phyloP scores from a whole-genome alignment of 2,113 vertebrate genomes.

The Lepidiolamprologus cunningtoni region DNA sequence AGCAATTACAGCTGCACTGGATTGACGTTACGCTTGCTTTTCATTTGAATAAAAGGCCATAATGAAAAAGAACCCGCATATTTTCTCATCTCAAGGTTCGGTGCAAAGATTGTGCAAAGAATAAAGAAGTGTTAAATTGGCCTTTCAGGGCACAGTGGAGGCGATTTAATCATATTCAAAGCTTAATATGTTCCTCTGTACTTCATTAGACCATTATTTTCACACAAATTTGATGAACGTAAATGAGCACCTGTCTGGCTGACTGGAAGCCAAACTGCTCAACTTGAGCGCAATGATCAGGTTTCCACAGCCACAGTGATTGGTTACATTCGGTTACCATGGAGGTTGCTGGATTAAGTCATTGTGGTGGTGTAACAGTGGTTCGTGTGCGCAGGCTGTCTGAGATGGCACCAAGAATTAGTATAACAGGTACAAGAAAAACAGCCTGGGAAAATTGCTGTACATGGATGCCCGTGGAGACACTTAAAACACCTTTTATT shows the following conservation, averaged over 20 bases:
- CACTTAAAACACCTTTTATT: not conserved
- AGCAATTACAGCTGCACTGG: not conserved
- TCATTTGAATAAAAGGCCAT: slow-evolving; percentile 14
- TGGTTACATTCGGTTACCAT: slow-evolving; percentile 1
- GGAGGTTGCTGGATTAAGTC: not conserved
- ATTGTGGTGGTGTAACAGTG: not conserved
- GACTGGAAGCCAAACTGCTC: not conserved
- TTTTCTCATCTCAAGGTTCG: slow-evolving; percentile 28
- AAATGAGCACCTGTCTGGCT: slow-evolving; percentile 22
- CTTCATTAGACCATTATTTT: not conserved
- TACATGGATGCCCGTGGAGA: not conserved
- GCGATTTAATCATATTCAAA: slow-evolving; percentile 14
- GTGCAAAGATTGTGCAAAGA: not conserved
- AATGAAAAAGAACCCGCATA: not conserved
- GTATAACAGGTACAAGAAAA: not conserved
- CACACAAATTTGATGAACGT: not conserved
- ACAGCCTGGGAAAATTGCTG: not conserved
- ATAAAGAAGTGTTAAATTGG: slow-evolving; percentile 7
- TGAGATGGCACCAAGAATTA: not conserved
- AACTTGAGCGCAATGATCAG: slow-evolving; percentile 8
- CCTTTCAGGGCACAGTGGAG: slow-evolving; percentile 22
- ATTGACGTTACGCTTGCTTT: not conserved
- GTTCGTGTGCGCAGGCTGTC: not conserved
- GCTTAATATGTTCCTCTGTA: not conserved
- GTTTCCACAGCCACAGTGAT: not conserved